Evolutionary conservation across 2,888 invertebrate genomes (phyloP).

Genomic region (Noctua fimbriata): DNA sequence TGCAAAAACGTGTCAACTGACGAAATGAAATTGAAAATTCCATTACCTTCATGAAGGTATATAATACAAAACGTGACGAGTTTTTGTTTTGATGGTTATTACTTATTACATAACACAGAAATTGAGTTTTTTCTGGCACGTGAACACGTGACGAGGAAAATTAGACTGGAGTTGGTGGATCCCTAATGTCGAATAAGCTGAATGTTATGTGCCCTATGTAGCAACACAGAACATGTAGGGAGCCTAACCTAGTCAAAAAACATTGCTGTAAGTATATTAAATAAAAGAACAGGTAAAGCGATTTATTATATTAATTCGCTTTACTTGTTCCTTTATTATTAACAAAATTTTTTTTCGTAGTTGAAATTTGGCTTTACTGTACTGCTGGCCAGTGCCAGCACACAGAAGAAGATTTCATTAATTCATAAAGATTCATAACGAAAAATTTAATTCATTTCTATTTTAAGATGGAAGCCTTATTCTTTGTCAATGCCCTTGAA

Average conservation of each 20-base stretch:
- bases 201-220: constrained; percentile 10
- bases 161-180: constrained; percentile 4
- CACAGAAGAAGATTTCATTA: background rate
- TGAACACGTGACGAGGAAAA: constrained; percentile 30
- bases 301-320: background rate
- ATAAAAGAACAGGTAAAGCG: background rate
- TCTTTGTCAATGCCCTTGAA: constrained; percentile 24
- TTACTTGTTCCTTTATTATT: background rate
- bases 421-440: background rate
- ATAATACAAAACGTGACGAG: constrained; percentile 63
- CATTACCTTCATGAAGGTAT: constrained; percentile 50
- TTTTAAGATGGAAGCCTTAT: constrained; percentile 13
- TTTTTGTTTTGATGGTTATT: constrained; percentile 64
- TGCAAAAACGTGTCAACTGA: constrained; percentile 38
- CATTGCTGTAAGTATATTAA: background rate
- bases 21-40: constrained; percentile 61
- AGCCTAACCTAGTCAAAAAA: background rate
- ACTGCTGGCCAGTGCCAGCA: background rate
- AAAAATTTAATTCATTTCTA: background rate
- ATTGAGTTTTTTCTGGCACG: constrained; percentile 37
- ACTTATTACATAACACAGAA: constrained; percentile 57
- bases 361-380: background rate
- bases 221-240: background rate
- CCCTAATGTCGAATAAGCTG: constrained; percentile 41
- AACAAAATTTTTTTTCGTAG: too few species aligned